Conservation (phyloP, 2,888 invertebrate species). For the Meandrusa payeni region DNA sequence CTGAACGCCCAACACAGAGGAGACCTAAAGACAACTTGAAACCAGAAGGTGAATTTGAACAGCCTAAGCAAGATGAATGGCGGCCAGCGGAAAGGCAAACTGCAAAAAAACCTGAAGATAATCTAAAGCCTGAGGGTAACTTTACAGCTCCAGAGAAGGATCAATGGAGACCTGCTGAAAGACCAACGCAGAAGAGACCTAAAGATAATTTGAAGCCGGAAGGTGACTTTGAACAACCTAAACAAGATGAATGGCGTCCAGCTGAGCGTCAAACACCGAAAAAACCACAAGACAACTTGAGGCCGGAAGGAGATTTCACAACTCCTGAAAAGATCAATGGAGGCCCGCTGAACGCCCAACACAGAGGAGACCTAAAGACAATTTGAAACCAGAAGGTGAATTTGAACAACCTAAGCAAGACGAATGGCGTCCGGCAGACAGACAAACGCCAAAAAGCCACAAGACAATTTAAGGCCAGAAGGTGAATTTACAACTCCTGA, state of each 20-base stretch:
- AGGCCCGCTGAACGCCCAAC: no score
- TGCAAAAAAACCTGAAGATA: constrained; percentile 48
- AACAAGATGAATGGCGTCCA: constrained; percentile 47
- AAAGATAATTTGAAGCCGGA: constrained; percentile 77
- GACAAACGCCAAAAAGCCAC: constrained; percentile 38
- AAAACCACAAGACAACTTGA: constrained; percentile 76
- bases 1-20: constrained; percentile 50
- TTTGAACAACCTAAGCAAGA: no score
- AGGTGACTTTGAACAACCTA: constrained; percentile 65
- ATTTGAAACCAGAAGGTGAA: no score
- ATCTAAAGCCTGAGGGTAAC: constrained; percentile 79
- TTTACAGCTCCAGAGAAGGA: constrained; percentile 55
- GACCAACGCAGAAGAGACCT: constrained; percentile 39
- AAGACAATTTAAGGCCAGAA: constrained; percentile 79
- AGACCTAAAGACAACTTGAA: constrained; percentile 77
- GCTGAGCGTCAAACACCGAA: constrained; percentile 54
- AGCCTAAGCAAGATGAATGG: constrained; percentile 50
- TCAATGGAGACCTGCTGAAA: constrained; percentile 51
- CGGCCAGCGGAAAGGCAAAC: constrained; percentile 69
- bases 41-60: constrained; percentile 76
- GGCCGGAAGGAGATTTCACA: constrained; percentile 75
- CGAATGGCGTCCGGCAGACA: constrained; percentile 57
- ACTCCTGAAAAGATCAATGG: no score
- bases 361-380: no score
- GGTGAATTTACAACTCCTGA: constrained; percentile 74